These are phyloP conservation scores for Cladopsammia gracilis DNA, from an alignment of 64 coral and sea anemone genomes.

Conservation along the genomic window DNA sequence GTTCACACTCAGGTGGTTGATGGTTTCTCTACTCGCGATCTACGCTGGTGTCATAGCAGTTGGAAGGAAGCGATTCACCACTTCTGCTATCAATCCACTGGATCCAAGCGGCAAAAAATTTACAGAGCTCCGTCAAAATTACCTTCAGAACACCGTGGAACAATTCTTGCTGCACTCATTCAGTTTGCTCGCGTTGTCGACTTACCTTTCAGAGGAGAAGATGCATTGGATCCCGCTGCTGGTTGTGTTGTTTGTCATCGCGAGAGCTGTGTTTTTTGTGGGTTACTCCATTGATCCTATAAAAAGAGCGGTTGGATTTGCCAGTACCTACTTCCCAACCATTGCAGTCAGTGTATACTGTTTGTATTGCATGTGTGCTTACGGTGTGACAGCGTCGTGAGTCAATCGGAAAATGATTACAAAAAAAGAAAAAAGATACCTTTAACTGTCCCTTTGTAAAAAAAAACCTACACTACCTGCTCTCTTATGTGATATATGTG, in stretches of 20 bases:
- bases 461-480: too few species aligned
- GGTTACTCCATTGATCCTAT: constrained; percentile 52
- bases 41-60: constrained; percentile 40
- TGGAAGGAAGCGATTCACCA: constrained; percentile 17
- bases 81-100: constrained; percentile 64
- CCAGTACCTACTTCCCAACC: constrained; percentile 33
- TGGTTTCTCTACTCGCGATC: constrained; percentile 46
- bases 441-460: too few species aligned
- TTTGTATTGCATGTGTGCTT: constrained; percentile 28
- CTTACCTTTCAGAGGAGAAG: constrained; percentile 56
- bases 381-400: neutral
- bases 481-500: too few species aligned
- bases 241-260: constrained; percentile 44
- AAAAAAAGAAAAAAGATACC: neutral
- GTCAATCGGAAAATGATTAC: neutral
- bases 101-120: constrained; percentile 34
- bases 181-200: constrained; percentile 37
- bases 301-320: constrained; percentile 58
- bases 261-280: constrained; percentile 35
- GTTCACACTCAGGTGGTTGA: constrained; percentile 53
- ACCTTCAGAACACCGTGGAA: constrained; percentile 77
- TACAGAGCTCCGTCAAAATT: constrained; percentile 21
- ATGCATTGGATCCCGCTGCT: constrained; percentile 58
- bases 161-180: constrained; percentile 70
- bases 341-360: constrained; percentile 25